phyloP scores from a whole-genome alignment of 1,140 invertebrate species.

The Drosophila burlai region DNA sequence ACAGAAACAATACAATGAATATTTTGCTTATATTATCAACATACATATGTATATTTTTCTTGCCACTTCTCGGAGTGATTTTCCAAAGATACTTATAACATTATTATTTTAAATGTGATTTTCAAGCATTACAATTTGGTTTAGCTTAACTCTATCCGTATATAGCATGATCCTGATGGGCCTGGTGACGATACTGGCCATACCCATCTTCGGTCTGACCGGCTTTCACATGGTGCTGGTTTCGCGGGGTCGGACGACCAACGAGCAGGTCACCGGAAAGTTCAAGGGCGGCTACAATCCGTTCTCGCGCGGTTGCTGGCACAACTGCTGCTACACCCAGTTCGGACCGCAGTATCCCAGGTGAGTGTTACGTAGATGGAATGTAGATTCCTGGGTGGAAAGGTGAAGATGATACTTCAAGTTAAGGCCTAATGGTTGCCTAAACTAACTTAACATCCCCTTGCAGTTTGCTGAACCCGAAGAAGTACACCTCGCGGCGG shows the following conservation, averaged over 20 bases:
- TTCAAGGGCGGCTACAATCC: slow-evolving; percentile 99
- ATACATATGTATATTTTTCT: not conserved
- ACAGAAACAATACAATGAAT: slow-evolving; percentile 1
- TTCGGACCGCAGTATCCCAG: slow-evolving; percentile 98
- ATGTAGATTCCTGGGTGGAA: no score
- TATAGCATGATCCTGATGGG: slow-evolving; percentile 96
- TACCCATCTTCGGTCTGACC: slow-evolving; percentile 98
- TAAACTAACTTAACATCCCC: not conserved
- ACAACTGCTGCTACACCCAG: slow-evolving; percentile 97
- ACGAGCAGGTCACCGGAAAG: slow-evolving; percentile 99
- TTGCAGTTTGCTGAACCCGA: slow-evolving; percentile 86
- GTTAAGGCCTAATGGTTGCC: not conserved
- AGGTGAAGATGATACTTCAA: not conserved
- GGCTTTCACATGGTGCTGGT: slow-evolving; percentile 99
- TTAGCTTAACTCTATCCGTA: slow-evolving; percentile 85
- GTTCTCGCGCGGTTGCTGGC: slow-evolving; percentile 96
- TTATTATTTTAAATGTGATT: not conserved
- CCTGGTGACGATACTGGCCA: slow-evolving; percentile 94
- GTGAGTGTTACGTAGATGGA: slow-evolving; percentile 85
- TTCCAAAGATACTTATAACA: not conserved
- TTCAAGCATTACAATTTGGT: slow-evolving; percentile 19
- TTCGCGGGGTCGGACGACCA: slow-evolving; percentile 99
- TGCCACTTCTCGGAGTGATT: not conserved
- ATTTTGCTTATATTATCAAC: not conserved
- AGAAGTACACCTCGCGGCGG: slow-evolving; percentile 85